A percentile compares a stretch with the other conserved stretches of the same genome.
phyloP scores from a whole-genome alignment of 2,888 invertebrate species.

The Phlogophora meticulosa region DNA sequence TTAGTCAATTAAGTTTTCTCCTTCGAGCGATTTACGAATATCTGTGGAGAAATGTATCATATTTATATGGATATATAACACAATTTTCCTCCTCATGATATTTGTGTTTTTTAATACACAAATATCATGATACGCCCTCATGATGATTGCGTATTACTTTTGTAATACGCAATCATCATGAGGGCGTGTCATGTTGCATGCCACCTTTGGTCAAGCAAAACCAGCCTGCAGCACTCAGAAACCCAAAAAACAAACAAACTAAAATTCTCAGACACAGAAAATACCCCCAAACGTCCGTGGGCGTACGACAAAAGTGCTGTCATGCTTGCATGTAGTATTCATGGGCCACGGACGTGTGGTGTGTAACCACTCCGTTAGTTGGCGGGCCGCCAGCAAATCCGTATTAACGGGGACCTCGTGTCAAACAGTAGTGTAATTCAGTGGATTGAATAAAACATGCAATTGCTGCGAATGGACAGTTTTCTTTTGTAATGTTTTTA shows the following conservation, averaged over 20 bases:
- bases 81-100: too few species aligned
- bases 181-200: too few species aligned
- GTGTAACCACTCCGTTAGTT: constrained; percentile 69
- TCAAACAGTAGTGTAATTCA: constrained; percentile 73
- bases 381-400: constrained; percentile 83
- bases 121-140: too few species aligned
- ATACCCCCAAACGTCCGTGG: constrained; percentile 43
- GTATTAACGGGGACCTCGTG: constrained; percentile 69
- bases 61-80: too few species aligned
- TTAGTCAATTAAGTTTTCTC: neutral
- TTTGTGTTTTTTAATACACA: too few species aligned
- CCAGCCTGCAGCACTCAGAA: neutral
- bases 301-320: constrained; percentile 62
- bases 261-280: constrained; percentile 51
- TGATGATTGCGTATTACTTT: too few species aligned
- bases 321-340: constrained; percentile 64
- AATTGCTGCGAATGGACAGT: constrained; percentile 24
- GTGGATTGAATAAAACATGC: constrained; percentile 39
- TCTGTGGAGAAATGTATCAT: too few species aligned
- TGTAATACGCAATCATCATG: too few species aligned
- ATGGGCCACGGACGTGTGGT: constrained; percentile 56
- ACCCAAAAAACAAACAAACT: constrained; percentile 46
- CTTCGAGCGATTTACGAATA: neutral
- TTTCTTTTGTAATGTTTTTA: constrained; percentile 40
- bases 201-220: too few species aligned